These are phyloP conservation scores for Pseudochromis fuscus DNA, from an alignment of 2,797 vertebrate genomes.

Conservation along the genomic window DNA sequence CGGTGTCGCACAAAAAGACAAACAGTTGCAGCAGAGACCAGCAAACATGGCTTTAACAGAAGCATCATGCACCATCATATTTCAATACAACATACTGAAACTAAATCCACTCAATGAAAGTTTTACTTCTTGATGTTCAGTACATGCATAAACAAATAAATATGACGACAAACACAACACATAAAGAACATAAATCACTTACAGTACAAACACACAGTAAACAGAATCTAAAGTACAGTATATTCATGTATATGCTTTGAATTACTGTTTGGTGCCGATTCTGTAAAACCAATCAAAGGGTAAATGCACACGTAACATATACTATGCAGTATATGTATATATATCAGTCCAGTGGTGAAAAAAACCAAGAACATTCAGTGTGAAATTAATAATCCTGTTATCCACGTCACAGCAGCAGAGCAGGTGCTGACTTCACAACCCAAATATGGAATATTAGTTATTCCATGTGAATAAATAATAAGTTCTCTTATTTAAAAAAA, in stretches of 20 bases:
- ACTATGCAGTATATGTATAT: conserved; percentile 37
- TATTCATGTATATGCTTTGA: not conserved
- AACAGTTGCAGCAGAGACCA: conserved; percentile 8
- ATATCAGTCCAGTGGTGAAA: conserved; percentile 7
- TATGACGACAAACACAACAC: not conserved
- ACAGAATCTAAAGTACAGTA: not conserved
- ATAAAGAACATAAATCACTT: not conserved
- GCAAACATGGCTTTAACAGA: conserved; percentile 18
- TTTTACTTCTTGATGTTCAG: not conserved
- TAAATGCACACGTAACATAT: conserved; percentile 30
- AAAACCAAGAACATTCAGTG: conserved; percentile 6
- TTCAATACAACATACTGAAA: not conserved
- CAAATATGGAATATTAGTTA: conserved; percentile 4
- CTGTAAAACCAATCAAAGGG: conserved; percentile 8
- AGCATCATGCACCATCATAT: conserved; percentile 25
- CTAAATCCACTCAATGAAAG: not conserved
- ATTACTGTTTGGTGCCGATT: not conserved
- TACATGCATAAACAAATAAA: conserved; percentile 26
- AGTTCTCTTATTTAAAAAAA: conserved; percentile 22
- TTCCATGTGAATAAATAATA: conserved; percentile 2
- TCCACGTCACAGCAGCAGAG: conserved; percentile 4
- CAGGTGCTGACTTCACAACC: not conserved
- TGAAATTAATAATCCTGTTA: conserved; percentile 19
- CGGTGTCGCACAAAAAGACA: conserved; percentile 27
- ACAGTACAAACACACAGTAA: conserved; percentile 1